Evolutionary conservation across 2,113 vertebrate species (phyloP), one percentile per base, ranked within the genome.

Genomic region (Globicephala melas): DNA sequence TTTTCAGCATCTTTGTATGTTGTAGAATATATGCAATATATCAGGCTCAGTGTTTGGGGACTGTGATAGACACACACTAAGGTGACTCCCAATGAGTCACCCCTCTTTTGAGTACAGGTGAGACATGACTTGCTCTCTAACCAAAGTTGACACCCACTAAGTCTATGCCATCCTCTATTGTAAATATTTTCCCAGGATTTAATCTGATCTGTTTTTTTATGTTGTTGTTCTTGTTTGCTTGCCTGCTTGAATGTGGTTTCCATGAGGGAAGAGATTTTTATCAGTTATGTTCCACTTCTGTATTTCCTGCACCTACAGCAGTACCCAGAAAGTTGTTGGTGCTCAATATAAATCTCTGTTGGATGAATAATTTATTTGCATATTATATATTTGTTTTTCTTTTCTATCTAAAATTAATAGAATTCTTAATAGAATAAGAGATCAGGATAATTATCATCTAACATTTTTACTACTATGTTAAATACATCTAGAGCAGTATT

Each of bases 1-100:
- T 83, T 90, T 93, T 68, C 5, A 96, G 11, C 21, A 80, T 17
- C 4, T 3, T 91, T 88, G 6, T 17, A 60, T 74, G 31, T 80
- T 87, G 88, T 88, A 50, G 68, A 86, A 86, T 31, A 94, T 90
- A 80, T 97, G 38, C 53, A 91, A 41, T 50, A 63, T 95, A 91
- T 71, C 81, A 0, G 0, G 21, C 47, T 89, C 74, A 80, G 12
- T 85, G 10, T 25, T 70, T 89, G 81, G 63, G 47, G 55, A n/a
- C 13, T 68, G 3, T 23, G 7, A 12, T 50, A 82, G 12, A 84
- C 44, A 73, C 17, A 53, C 5, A 60, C 3, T 31, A 33, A 41
- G 28, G 10, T 65, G 17, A 41, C 6, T 44, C 26, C 28, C 11
- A 44, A 18, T 11, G 6, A 84, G 7, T 74, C 28, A 70, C 2